Evolutionary conservation across 2,113 vertebrate species (phyloP).

Genomic region (Eubucco bourcierii): DNA sequence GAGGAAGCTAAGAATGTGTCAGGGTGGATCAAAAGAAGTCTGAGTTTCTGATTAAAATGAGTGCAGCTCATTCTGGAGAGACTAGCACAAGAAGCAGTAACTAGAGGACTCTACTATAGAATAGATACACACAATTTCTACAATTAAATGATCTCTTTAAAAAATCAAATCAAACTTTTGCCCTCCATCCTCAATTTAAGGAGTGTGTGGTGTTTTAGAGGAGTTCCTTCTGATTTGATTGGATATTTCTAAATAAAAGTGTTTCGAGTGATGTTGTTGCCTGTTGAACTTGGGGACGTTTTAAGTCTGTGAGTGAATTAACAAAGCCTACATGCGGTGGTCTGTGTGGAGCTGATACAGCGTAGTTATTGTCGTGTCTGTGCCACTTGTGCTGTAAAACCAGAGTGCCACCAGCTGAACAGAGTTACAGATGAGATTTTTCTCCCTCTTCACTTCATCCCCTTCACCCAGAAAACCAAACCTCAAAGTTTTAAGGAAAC

Average conservation of each 20-base stretch:
- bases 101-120: background rate
- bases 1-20: background rate
- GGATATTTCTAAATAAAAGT: background rate
- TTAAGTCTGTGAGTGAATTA: background rate
- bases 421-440: background rate
- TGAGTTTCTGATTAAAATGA: background rate
- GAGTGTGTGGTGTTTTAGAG: background rate
- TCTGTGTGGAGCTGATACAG: background rate
- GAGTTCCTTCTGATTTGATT: background rate
- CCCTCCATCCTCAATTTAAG: background rate
- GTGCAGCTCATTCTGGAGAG: background rate
- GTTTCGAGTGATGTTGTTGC: background rate
- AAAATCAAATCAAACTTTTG: background rate
- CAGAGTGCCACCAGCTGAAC: background rate
- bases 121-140: background rate
- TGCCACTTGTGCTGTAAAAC: background rate
- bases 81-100: background rate
- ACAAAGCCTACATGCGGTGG: accelerated
- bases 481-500: background rate
- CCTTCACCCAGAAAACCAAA: background rate
- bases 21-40: background rate
- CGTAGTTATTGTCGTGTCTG: background rate
- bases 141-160: background rate
- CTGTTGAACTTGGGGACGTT: background rate
- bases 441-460: background rate